phyloP scores from a whole-genome alignment of 2,797 vertebrate genomes.

The Pipistrellus kuhlii region DNA sequence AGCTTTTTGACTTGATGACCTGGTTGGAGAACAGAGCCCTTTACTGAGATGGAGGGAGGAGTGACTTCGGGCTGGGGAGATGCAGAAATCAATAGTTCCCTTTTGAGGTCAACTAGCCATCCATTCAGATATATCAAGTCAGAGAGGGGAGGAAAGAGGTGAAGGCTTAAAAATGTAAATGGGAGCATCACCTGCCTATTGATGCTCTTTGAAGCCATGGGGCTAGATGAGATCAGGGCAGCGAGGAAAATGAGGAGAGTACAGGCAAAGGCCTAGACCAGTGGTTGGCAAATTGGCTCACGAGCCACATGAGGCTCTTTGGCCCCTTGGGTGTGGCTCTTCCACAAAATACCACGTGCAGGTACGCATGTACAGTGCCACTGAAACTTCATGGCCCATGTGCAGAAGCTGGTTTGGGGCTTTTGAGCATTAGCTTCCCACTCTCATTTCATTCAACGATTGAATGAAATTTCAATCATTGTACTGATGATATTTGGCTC shows the following conservation, averaged over 20 bases:
- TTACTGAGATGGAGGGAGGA: neutral
- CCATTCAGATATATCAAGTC: neutral
- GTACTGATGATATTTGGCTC: no score
- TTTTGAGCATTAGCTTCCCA: no score
- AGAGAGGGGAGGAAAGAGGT: neutral
- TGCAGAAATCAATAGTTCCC: neutral
- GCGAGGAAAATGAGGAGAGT: neutral
- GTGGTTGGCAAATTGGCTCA: no score
- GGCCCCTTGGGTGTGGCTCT: no score
- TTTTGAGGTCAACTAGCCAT: neutral
- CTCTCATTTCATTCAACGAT: no score
- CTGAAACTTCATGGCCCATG: no score
- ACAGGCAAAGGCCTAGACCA: neutral
- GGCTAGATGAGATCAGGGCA: neutral
- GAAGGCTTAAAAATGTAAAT: neutral
- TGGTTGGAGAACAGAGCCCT: neutral
- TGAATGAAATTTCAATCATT: no score
- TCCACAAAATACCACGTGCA: no score
- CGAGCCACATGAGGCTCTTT: no score
- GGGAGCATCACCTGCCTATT: accelerated
- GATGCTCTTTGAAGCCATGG: neutral
- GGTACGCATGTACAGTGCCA: no score
- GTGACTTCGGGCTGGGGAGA: neutral
- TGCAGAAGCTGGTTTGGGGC: no score
- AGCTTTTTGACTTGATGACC: neutral